Evolutionary conservation across 1,140 invertebrate species (phyloP).

Genomic region (Campodea augens): DNA sequence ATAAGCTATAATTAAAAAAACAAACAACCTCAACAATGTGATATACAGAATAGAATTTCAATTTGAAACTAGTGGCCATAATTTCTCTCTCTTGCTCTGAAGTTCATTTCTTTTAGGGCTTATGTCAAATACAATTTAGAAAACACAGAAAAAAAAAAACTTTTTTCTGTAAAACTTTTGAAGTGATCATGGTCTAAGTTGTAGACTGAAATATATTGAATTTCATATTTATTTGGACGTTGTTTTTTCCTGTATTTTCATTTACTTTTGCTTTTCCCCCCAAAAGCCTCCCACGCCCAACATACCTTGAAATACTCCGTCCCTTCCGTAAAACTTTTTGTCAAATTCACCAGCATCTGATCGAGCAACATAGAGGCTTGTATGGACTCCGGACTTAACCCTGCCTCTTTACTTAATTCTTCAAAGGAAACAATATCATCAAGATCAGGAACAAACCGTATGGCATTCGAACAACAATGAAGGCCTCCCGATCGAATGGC

Average conservation of each 20-base stretch:
- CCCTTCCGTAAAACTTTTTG: slow-evolving; percentile 73
- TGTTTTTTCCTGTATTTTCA: too few species aligned
- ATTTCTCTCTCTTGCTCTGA: too few species aligned
- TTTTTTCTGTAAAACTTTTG: too few species aligned
- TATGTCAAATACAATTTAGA: too few species aligned
- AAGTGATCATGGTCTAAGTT: too few species aligned
- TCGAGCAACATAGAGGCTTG: slow-evolving; percentile 52
- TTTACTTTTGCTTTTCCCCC: too few species aligned
- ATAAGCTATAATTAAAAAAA: not conserved
- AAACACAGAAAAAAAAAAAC: too few species aligned
- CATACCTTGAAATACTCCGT: slow-evolving; percentile 81
- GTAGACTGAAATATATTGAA: too few species aligned
- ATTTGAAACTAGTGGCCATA: too few species aligned
- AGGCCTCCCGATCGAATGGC: slow-evolving; percentile 84
- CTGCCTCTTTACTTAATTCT: slow-evolving; percentile 30
- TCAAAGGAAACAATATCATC: slow-evolving; percentile 46
- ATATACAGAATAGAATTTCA: too few species aligned
- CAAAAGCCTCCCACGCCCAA: not conserved
- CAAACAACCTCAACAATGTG: slow-evolving; percentile 2
- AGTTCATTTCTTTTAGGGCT: too few species aligned
- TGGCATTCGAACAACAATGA: slow-evolving; percentile 76
- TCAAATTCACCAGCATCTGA: slow-evolving; percentile 52
- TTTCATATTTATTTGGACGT: too few species aligned
- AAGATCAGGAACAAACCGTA: slow-evolving; percentile 72
- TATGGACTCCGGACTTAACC: slow-evolving; percentile 35